Conservation (phyloP, 2,888 invertebrate genomes). For the Ischnus inquisitorius region DNA sequence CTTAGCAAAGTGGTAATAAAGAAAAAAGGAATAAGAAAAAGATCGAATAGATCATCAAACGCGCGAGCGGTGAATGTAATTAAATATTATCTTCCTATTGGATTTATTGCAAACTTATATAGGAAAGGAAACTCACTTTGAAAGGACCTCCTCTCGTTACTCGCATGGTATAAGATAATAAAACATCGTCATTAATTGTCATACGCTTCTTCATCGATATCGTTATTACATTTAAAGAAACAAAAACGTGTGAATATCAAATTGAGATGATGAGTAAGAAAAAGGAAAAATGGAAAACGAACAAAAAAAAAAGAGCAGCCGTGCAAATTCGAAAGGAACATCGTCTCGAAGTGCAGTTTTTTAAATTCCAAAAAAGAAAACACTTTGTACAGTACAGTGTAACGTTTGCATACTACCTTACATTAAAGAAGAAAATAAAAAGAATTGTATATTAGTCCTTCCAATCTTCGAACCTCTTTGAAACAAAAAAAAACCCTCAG, state of each 20-base stretch:
- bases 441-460: slow-evolving; percentile 71
- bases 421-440: slow-evolving; percentile 51
- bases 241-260: slow-evolving; percentile 64
- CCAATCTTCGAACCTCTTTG: slow-evolving; percentile 72
- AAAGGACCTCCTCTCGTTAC: slow-evolving; percentile 52
- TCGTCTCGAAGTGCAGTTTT: slow-evolving; percentile 62
- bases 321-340: slow-evolving; percentile 72
- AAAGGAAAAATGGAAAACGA: slow-evolving; percentile 16
- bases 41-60: slow-evolving; percentile 37
- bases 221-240: slow-evolving; percentile 35
- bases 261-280: slow-evolving; percentile 14
- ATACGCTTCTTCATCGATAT: slow-evolving; percentile 60
- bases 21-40: slow-evolving; percentile 19
- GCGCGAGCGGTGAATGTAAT: slow-evolving; percentile 57
- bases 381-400: slow-evolving; percentile 67
- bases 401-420: slow-evolving; percentile 63
- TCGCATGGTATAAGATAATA: slow-evolving; percentile 39
- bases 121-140: slow-evolving; percentile 55
- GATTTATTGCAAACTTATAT: slow-evolving; percentile 61
- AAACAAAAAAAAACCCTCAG: slow-evolving; percentile 67
- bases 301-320: slow-evolving; percentile 46
- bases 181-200: slow-evolving; percentile 50
- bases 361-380: slow-evolving; percentile 50
- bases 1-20: slow-evolving; percentile 45
- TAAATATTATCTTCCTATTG: slow-evolving; percentile 60